Evolutionary conservation across 2,113 vertebrate genomes (phyloP), one percentile per base, ranked within the genome.

Genomic region (Thryonomys swinderianus): DNA sequence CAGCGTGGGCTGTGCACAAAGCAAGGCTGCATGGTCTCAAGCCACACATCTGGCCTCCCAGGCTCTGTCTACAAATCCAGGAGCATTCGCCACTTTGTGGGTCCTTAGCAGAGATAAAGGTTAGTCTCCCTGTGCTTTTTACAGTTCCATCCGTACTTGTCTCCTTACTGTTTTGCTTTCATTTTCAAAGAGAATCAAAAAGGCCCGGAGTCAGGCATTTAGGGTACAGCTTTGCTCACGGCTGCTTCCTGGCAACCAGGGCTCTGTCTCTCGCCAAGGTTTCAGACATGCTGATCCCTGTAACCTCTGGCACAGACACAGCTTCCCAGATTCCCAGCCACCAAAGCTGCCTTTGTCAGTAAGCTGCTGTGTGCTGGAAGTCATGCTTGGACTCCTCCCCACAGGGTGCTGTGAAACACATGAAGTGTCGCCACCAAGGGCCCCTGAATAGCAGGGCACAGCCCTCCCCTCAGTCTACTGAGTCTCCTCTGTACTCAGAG

Each of bases 401-500:
- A 17, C 40, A 2, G 40, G 42, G 48, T 27, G 8, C 51, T 45
- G 37, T 3, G 14, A 6, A 34, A 18, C 25, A 3, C 27, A 51
- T 1, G 0, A 61, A 48, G 40, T n/a, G 30, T 11, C 17, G 12
- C 13, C 16, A 61, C 3, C 0, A 0, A 55, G 4, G 20, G 37
- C 21, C 53, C 4, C 14, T 23, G 82, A 57, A 12, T 17, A 80
- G 40, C 23, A 2, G 4, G 34, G n/a, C 69, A 57, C 53, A 53
- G 2, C 30, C 13, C 61, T 11, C 61, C 7, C 12, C 34, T 37
- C 67, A 0, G 5, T 34, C 30, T 45, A 34, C n/a, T n/a, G n/a
- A n/a, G n/a, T n/a, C n/a, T n/a, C n/a, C n/a, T n/a, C n/a, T n/a
- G n/a, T n/a, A n/a, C n/a, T n/a, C n/a, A n/a, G n/a, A n/a, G n/a